Evolutionary conservation across 2,113 vertebrate genomes (phyloP).

Genomic region (Leptobrachium ailaonicum): DNA sequence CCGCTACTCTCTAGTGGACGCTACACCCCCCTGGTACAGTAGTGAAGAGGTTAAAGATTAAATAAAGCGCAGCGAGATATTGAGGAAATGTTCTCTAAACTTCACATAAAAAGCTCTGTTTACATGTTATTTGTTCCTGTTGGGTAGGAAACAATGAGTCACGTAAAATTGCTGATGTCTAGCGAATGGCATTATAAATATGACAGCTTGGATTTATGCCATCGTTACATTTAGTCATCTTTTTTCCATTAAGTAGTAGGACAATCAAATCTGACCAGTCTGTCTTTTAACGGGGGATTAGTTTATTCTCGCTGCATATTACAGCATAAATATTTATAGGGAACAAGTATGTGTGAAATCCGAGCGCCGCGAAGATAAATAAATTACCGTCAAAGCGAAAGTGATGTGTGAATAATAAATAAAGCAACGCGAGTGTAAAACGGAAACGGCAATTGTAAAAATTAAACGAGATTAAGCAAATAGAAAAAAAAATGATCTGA

Average conservation of each 20-base stretch:
- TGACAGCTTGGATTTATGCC: neutral
- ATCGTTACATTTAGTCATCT: neutral
- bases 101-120: constrained; percentile 11
- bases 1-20: no score
- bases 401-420: no score
- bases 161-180: constrained; percentile 12
- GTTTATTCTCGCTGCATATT: neutral
- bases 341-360: no score
- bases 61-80: no score
- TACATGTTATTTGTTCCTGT: constrained; percentile 1
- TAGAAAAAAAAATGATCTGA: no score
- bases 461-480: no score
- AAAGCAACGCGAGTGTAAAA: no score
- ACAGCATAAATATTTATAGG: neutral
- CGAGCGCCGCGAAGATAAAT: no score
- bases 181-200: constrained; percentile 18
- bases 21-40: no score
- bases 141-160: constrained; percentile 24
- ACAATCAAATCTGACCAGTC: neutral
- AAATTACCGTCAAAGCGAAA: no score
- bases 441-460: no score
- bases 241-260: neutral
- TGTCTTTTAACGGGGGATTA: neutral
- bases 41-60: no score
- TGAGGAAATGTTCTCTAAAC: neutral